phyloP scores from a whole-genome alignment of 2,888 invertebrate genomes.

The Coecobrya sp. region DNA sequence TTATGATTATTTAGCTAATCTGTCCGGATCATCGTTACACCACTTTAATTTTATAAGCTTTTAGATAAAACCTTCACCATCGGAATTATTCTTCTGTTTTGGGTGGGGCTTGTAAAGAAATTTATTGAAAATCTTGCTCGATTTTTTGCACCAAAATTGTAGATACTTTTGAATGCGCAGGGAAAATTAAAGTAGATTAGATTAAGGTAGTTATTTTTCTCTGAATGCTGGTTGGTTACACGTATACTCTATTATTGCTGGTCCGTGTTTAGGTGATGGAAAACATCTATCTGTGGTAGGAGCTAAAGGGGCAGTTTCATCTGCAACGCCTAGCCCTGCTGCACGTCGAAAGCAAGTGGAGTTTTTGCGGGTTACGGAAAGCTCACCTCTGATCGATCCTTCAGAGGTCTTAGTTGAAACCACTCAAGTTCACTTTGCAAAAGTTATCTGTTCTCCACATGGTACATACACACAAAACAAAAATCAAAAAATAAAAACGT shows the following conservation, averaged over 20 bases:
- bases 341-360: slow-evolving; percentile 87
- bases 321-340: slow-evolving; percentile 85
- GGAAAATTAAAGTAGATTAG: background rate
- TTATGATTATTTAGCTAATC: background rate
- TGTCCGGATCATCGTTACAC: background rate
- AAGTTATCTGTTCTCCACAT: slow-evolving; percentile 93
- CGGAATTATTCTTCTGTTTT: background rate
- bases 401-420: slow-evolving; percentile 92
- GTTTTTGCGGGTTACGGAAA: slow-evolving; percentile 90
- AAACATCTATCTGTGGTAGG: slow-evolving; percentile 71
- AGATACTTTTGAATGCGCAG: slow-evolving; percentile 40
- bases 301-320: slow-evolving; percentile 71
- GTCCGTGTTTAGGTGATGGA: slow-evolving; percentile 84
- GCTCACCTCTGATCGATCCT: slow-evolving; percentile 91
- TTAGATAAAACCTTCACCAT: background rate
- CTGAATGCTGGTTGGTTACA: background rate
- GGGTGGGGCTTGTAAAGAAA: background rate
- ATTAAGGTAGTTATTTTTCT: background rate
- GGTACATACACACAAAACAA: slow-evolving; percentile 88
- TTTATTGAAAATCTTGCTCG: background rate
- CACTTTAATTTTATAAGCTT: background rate
- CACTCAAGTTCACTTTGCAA: slow-evolving; percentile 92
- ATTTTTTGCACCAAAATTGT: slow-evolving; percentile 1
- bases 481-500: slow-evolving; percentile 1
- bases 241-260: slow-evolving; percentile 52